A percentile compares a stretch with the other conserved stretches of the same genome.
Evolutionary conservation across 2,797 vertebrate genomes (phyloP).

Genomic region (Rallus crepitans): DNA sequence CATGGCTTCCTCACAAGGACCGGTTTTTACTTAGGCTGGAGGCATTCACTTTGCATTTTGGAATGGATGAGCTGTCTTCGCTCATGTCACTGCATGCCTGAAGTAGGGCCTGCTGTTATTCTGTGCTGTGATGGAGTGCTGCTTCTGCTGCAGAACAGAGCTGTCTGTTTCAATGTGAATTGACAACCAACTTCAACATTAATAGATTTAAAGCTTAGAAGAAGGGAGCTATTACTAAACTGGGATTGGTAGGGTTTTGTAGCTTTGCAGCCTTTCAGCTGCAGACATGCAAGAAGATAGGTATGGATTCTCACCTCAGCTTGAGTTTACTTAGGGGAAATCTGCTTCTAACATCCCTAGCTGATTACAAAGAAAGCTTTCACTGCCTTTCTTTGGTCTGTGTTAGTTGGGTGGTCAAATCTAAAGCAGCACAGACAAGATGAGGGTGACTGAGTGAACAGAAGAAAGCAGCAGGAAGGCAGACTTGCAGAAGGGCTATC

Average conservation of each 20-base stretch:
- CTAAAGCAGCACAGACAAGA: neutral
- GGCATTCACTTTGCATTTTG: neutral
- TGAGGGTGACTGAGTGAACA: neutral
- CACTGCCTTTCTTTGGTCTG: neutral
- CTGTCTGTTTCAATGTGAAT: neutral
- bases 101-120: neutral
- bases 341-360: neutral
- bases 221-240: neutral
- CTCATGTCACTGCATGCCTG: accelerated
- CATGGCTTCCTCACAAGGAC: neutral
- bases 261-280: neutral
- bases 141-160: neutral
- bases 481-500: neutral
- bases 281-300: neutral
- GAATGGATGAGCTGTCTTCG: neutral
- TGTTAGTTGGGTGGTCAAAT: neutral
- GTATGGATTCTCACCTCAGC: neutral
- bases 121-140: neutral
- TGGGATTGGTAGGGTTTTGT: neutral
- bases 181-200: neutral
- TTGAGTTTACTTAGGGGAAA: neutral
- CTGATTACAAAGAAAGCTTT: neutral
- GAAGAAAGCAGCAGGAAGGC: neutral
- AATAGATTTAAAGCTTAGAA: neutral
- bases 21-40: neutral